A percentile compares a stretch with the other conserved stretches of the same genome.
phyloP scores from a whole-genome alignment of 1,140 invertebrate genomes.

The Drosophila tani region DNA sequence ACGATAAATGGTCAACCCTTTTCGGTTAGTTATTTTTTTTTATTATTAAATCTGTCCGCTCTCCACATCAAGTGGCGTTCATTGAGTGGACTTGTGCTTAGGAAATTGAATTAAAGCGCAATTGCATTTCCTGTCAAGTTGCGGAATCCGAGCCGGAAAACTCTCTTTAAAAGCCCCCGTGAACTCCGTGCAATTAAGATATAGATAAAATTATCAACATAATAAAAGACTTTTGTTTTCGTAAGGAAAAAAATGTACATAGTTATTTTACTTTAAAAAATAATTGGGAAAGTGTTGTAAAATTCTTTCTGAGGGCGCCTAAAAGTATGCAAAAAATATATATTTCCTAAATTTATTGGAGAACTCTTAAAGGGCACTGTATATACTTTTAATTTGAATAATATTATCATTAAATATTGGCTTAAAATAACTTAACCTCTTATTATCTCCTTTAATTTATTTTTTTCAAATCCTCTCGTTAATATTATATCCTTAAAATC shows the following conservation, averaged over 20 bases:
- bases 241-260: not conserved
- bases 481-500: too few species aligned
- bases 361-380: not conserved
- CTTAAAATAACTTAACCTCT: too few species aligned
- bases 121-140: constrained; percentile 60
- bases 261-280: not conserved
- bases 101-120: constrained; percentile 68
- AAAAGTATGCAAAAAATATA: not conserved
- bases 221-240: not conserved
- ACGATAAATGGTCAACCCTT: constrained; percentile 54
- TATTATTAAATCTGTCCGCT: constrained; percentile 12
- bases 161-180: not conserved
- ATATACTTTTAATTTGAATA: not conserved
- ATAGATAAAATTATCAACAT: not conserved
- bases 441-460: not conserved
- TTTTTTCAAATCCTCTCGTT: too few species aligned
- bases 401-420: not conserved
- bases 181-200: constrained; percentile 19
- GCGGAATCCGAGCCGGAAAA: constrained; percentile 10
- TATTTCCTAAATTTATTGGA: not conserved
- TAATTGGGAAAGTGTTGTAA: not conserved
- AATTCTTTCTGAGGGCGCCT: not conserved
- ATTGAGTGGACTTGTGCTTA: constrained; percentile 32
- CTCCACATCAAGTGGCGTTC: constrained; percentile 29
- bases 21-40: constrained; percentile 6